phyloP scores from a whole-genome alignment of 2,113 vertebrate species.

The Oncorhynchus clarkii region DNA sequence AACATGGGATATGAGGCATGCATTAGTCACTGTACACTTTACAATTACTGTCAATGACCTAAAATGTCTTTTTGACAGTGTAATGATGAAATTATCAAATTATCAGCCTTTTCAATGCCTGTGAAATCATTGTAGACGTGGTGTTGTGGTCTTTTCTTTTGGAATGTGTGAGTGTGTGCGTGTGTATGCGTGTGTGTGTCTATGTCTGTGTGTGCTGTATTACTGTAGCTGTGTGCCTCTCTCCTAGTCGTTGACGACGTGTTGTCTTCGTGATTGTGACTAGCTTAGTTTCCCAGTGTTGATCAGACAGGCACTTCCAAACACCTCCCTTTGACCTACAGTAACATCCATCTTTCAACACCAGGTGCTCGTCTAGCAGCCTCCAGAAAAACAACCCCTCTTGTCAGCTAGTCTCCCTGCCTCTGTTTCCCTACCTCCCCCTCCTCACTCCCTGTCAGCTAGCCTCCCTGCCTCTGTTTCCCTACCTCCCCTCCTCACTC shows the following conservation, averaged over 20 bases:
- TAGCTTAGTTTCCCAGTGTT: not conserved
- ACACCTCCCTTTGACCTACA: constrained; percentile 22
- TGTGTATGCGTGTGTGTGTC: not conserved
- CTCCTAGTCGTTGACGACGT: not conserved
- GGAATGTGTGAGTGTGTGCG: not conserved
- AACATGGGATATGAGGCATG: not conserved
- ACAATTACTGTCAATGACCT: not conserved
- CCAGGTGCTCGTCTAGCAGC: constrained; percentile 20
- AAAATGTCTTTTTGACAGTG: not conserved
- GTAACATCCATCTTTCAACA: constrained; percentile 9
- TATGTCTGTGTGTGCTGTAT: constrained; percentile 8
- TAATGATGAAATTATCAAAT: not conserved
- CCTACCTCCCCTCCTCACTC: too few relatives aligned
- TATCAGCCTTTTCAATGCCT: not conserved
- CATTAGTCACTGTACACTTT: not conserved
- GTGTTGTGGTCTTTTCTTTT: not conserved
- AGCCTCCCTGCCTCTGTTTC: too few relatives aligned
- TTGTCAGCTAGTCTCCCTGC: constrained; percentile 1
- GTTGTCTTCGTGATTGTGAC: constrained; percentile 4
- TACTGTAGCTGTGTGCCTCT: not conserved
- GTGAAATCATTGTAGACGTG: not conserved
- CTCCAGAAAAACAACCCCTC: constrained; percentile 2
- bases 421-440: too few relatives aligned
- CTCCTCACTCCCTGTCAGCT: too few relatives aligned
- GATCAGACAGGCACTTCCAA: not conserved